A percentile compares a stretch with the other conserved stretches of the same genome.
Conservation (phyloP, 2,113 vertebrate species). For the Nematolebias whitei region DNA sequence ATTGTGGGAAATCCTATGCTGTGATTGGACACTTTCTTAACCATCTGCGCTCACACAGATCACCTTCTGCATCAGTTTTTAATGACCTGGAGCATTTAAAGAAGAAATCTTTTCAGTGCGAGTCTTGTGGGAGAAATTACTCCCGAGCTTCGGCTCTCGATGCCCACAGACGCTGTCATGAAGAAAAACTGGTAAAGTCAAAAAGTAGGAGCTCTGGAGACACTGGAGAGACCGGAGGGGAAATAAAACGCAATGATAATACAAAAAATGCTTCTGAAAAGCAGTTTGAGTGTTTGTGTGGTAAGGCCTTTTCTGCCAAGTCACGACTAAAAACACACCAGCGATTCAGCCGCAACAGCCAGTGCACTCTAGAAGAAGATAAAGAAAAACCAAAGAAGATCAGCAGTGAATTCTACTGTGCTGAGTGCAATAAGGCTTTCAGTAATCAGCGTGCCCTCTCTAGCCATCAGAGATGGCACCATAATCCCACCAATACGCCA, state of each 20-base stretch:
- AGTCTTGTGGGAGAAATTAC: conserved; percentile 79
- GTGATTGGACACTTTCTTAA: conserved; percentile 78
- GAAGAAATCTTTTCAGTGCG: conserved; percentile 81
- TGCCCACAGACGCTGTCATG: conserved; percentile 82
- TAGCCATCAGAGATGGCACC: conserved; percentile 80
- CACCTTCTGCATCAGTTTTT: conserved; percentile 79
- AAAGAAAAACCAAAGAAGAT: conserved; percentile 68
- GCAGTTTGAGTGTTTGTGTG: conserved; percentile 71
- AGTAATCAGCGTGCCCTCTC: conserved; percentile 64
- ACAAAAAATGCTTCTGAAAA: conserved; percentile 43
- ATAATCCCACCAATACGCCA: conserved; percentile 45
- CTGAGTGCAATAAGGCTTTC: conserved; percentile 75
- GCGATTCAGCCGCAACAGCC: conserved; percentile 71
- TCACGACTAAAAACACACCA: conserved; percentile 78
- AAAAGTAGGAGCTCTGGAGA: conserved; percentile 53
- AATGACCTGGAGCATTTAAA: conserved; percentile 77
- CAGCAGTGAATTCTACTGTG: conserved; percentile 63
- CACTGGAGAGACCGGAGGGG: conserved; percentile 26
- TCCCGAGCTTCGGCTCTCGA: conserved; percentile 82
- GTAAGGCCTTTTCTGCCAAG: conserved; percentile 70
- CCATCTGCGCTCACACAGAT: conserved; percentile 78
- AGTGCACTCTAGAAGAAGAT: conserved; percentile 59
- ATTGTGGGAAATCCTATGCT: conserved; percentile 78
- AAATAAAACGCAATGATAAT: conserved; percentile 34
- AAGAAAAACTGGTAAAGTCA: conserved; percentile 79